Evolutionary conservation across 2,113 vertebrate species (phyloP).

Genomic region (Bos javanicus): DNA sequence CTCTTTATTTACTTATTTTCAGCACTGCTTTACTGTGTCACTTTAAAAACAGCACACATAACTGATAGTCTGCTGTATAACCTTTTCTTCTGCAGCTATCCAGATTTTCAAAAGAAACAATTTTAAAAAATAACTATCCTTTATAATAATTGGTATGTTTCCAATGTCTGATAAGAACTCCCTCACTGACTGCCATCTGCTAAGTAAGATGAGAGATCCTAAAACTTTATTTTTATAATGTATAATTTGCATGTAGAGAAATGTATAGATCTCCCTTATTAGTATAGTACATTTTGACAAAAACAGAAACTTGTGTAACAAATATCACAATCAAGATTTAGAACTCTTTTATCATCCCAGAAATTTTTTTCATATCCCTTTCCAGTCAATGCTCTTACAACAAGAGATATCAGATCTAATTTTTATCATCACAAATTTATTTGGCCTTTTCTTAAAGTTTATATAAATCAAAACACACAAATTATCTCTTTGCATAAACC

Average conservation of each 20-base stretch:
- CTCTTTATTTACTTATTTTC: neutral
- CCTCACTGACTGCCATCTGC: neutral
- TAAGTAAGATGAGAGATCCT: neutral
- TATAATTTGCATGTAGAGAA: neutral
- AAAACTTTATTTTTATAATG: neutral
- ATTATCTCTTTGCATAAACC: neutral
- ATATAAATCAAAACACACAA: neutral
- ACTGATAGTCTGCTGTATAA: neutral
- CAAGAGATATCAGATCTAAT: neutral
- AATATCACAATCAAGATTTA: neutral
- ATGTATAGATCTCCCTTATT: neutral
- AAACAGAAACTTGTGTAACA: neutral
- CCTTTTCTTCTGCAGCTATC: neutral
- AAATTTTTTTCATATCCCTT: neutral
- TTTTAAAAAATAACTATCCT: neutral
- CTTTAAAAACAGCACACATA: neutral
- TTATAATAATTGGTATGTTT: neutral
- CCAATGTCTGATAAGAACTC: neutral
- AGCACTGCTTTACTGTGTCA: neutral
- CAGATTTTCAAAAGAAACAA: neutral
- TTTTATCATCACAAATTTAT: neutral
- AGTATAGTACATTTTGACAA: neutral
- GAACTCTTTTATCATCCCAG: neutral
- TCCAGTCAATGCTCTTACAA: neutral
- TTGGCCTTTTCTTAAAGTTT: neutral